Evolutionary conservation across 1,140 invertebrate genomes (phyloP).

Genomic region (Episyrphus balteatus): DNA sequence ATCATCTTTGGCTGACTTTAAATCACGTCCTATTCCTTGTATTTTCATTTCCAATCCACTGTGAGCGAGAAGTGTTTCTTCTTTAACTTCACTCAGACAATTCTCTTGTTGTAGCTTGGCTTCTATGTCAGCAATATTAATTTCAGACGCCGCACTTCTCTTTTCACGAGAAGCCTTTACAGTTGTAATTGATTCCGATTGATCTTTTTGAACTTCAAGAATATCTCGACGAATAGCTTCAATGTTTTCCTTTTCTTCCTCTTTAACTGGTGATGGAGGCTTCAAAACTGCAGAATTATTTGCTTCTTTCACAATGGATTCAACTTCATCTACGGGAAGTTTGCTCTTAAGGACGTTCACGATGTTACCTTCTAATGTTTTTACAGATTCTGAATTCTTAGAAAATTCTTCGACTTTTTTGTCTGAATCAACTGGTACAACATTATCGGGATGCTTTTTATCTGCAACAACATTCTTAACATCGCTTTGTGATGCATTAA

Average conservation of each 20-base stretch:
- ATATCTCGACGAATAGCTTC: slow-evolving; percentile 29
- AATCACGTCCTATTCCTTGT: slow-evolving; percentile 26
- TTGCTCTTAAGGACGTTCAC: no score
- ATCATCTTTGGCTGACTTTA: slow-evolving; percentile 25
- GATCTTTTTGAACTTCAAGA: slow-evolving; percentile 14
- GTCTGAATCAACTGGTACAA: neutral
- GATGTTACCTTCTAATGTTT: no score
- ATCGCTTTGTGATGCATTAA: slow-evolving; percentile 11
- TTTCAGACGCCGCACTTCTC: no score
- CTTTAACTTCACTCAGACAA: slow-evolving; percentile 19
- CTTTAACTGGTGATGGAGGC: slow-evolving; percentile 5
- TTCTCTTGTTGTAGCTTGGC: slow-evolving; percentile 11
- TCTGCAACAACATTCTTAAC: neutral
- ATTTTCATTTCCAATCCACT: slow-evolving; percentile 13
- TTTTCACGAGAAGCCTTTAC: slow-evolving; percentile 2
- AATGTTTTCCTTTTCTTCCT: slow-evolving; percentile 17
- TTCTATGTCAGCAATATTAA: neutral
- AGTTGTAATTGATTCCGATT: neutral
- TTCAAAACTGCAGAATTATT: slow-evolving; percentile 4
- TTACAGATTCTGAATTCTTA: neutral
- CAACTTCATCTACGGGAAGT: neutral
- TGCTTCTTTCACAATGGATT: slow-evolving; percentile 3
- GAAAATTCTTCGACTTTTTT: neutral
- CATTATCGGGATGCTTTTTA: neutral
- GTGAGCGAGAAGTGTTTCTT: slow-evolving; percentile 4